Percentiles rank a stretch among this genome's conserved stretches.
These are phyloP conservation scores for Drosophila robusta DNA, from an alignment of 2,888 invertebrate genomes.

Conservation along the genomic window DNA sequence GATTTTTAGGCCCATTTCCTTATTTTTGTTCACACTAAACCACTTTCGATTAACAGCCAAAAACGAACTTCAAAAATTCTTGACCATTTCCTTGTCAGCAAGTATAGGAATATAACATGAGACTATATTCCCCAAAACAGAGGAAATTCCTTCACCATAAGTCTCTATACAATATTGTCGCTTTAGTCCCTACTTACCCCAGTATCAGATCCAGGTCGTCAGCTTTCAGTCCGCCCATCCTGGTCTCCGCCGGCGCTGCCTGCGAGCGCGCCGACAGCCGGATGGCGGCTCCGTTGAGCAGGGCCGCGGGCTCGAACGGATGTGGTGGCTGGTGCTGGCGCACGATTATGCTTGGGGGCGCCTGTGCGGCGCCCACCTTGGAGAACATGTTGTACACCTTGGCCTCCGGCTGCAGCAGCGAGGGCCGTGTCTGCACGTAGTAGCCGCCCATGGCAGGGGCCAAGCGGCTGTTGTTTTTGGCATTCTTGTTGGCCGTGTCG, in stretches of 20 bases:
- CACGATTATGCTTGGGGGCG: conserved; percentile 67
- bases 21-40: no score
- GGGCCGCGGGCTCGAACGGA: conserved; percentile 51
- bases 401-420: conserved; percentile 61
- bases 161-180: no score
- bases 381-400: conserved; percentile 84
- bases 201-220: conserved; percentile 87
- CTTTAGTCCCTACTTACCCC: conserved; percentile 86
- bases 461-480: conserved; percentile 73
- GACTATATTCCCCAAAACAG: no score
- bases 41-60: no score
- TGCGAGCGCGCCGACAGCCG: conserved; percentile 67
- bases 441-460: conserved; percentile 63
- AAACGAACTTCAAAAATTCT: no score
- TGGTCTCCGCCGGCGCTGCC: conserved; percentile 34
- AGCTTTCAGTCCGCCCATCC: conserved; percentile 29
- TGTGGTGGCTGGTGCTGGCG: conserved; percentile 61
- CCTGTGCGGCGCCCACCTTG: conserved; percentile 72
- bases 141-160: no score
- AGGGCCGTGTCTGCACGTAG: conserved; percentile 75
- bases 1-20: no score
- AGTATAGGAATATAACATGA: no score
- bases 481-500: conserved; percentile 82
- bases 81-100: no score
- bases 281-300: conserved; percentile 57